Conservation (phyloP, 2,113 vertebrate genomes). For the Bostrychus sinensis region DNA sequence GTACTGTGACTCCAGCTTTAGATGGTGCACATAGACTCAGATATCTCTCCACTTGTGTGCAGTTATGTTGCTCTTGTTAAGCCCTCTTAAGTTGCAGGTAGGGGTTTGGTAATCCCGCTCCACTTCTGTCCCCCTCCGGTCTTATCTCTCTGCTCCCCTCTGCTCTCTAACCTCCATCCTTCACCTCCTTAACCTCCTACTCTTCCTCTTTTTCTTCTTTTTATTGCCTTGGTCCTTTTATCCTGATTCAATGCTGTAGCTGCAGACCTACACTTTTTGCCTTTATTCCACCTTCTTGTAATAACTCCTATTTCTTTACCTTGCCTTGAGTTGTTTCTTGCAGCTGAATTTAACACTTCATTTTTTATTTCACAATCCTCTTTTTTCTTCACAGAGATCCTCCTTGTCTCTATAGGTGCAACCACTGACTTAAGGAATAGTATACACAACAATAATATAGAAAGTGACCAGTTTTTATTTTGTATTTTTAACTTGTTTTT, state of each 20-base stretch:
- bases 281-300: background rate
- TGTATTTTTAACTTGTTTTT: no score
- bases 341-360: slow-evolving; percentile 1
- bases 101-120: slow-evolving; percentile 55
- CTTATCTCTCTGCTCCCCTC: slow-evolving; percentile 34
- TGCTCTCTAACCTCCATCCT: slow-evolving; percentile 40
- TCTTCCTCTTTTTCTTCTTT: slow-evolving; percentile 8
- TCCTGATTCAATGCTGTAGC: slow-evolving; percentile 22
- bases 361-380: background rate
- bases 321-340: slow-evolving; percentile 15
- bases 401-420: no score
- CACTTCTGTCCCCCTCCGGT: slow-evolving; percentile 35
- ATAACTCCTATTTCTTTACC: slow-evolving; percentile 11
- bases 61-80: slow-evolving; percentile 41
- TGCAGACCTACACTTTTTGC: background rate
- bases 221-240: slow-evolving; percentile 29
- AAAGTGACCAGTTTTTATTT: no score
- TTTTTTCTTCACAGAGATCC: no score
- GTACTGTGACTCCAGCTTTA: background rate
- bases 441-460: no score
- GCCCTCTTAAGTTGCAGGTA: slow-evolving; percentile 45
- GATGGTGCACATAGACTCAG: background rate
- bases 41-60: background rate
- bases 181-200: slow-evolving; percentile 22
- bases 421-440: no score